Base-by-base conservation (phyloP, 2,888 invertebrate species). In the Taphrorychus bicolor region DNA sequence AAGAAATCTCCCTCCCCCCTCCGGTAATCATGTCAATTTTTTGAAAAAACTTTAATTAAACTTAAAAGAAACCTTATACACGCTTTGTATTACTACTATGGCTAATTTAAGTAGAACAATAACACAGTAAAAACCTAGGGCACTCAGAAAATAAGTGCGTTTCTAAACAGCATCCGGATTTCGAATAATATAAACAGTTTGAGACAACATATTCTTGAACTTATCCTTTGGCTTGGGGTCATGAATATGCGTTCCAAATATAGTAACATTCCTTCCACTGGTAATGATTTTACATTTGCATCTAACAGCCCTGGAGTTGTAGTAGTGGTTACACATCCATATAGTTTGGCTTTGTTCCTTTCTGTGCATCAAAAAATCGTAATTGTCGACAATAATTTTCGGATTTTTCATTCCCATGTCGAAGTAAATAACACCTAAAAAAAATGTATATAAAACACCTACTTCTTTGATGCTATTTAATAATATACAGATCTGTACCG, bases 321-420 rank as follows among this genome's bases (percentile, higher is more conserved):
- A 76, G 59, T 77, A 77, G 32, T 74, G 70, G 42, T 65, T 72
- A 61, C 76, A 76, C 24, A 70, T 57, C 76, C 76, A 76, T 14
- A 69, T 73, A 1, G 76, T 76, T 52, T 71, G 71, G 24, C 67
- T 72, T 5, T 5, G 5, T 41, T 73, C 72, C 63, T 74, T 73
- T 59, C 64, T 74, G 56, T 75, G 69, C 16, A 73, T 71, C 5
- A 75, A 59, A 42, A 23, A 59, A 18, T 73, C 72, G 54, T 74
- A 71, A 32, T 70, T 70, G 21, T 77, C 75, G n/a, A 77, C 48
- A 4, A 76, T 71, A 41, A 77, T 73, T 72, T 76, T 76, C 51
- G 76, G 76, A 66, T 76, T 75, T 54, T 74, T 75, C 53, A 69
- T 76, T 4, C 75, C 76, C 22, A 75, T 72, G 17, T 75, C 75